Conservation (phyloP, 2,797 vertebrate genomes). For the Hippoglossus hippoglossus region DNA sequence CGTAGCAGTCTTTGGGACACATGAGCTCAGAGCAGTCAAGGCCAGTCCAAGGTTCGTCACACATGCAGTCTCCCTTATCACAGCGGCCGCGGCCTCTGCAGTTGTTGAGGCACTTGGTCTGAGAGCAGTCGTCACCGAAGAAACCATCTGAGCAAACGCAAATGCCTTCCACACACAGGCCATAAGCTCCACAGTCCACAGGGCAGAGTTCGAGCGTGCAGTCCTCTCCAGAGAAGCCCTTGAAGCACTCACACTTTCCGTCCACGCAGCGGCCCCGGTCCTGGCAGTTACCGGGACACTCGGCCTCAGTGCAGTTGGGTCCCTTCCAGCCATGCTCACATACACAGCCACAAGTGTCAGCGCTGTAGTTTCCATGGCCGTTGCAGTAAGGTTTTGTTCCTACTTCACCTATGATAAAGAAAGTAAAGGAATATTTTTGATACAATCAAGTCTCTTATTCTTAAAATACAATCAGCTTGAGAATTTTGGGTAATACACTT, state of each 20-base stretch:
- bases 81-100: constrained; percentile 89
- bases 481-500: too few species aligned
- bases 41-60: constrained; percentile 90
- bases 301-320: constrained; percentile 86
- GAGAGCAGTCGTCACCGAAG: constrained; percentile 85
- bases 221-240: constrained; percentile 87
- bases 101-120: constrained; percentile 87
- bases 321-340: constrained; percentile 89
- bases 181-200: constrained; percentile 83
- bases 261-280: constrained; percentile 89
- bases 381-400: constrained; percentile 91
- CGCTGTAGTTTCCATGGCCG: constrained; percentile 92
- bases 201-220: constrained; percentile 84
- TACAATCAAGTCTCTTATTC: not conserved
- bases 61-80: constrained; percentile 87
- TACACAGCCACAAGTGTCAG: constrained; percentile 84
- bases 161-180: constrained; percentile 82
- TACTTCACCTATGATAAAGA: constrained; percentile 80
- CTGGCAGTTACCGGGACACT: constrained; percentile 88
- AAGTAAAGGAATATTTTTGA: not conserved
- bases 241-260: constrained; percentile 90
- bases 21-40: constrained; percentile 90
- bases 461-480: not conserved
- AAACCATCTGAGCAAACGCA: constrained; percentile 90
- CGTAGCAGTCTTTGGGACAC: constrained; percentile 92